phyloP scores from a whole-genome alignment of 2,888 invertebrate species.

The Temnothorax unifasciatus region DNA sequence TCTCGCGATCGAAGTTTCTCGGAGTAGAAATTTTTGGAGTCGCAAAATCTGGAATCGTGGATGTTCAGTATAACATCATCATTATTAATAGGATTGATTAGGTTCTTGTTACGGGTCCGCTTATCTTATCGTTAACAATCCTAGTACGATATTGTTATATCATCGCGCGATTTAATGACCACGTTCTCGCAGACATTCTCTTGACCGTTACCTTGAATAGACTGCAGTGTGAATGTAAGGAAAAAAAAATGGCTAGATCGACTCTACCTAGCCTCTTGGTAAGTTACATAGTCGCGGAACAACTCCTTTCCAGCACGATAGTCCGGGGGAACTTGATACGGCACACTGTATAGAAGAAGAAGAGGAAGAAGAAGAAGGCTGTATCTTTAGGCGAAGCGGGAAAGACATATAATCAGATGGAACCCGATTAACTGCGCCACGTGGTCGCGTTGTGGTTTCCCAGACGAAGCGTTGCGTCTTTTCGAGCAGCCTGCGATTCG shows the following conservation, averaged over 20 bases:
- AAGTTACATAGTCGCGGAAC: not conserved
- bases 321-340: not conserved
- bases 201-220: not conserved
- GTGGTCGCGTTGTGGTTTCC: not conserved
- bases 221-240: no score
- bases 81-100: not conserved
- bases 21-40: not conserved
- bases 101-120: not conserved
- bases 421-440: not conserved
- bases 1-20: not conserved
- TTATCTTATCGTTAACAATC: conserved; percentile 5
- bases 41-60: not conserved
- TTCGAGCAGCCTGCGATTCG: not conserved
- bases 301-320: not conserved
- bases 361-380: not conserved
- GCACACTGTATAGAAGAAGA: not conserved
- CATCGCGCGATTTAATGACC: not conserved
- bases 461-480: not conserved
- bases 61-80: not conserved
- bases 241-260: not conserved
- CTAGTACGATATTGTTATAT: not conserved
- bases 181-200: not conserved
- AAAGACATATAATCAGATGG: not conserved
- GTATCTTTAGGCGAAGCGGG: not conserved
- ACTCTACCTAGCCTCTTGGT: not conserved